These are phyloP conservation scores for Enoplolaimus lenunculus DNA, from an alignment of 2,888 invertebrate genomes.

Conservation along the genomic window DNA sequence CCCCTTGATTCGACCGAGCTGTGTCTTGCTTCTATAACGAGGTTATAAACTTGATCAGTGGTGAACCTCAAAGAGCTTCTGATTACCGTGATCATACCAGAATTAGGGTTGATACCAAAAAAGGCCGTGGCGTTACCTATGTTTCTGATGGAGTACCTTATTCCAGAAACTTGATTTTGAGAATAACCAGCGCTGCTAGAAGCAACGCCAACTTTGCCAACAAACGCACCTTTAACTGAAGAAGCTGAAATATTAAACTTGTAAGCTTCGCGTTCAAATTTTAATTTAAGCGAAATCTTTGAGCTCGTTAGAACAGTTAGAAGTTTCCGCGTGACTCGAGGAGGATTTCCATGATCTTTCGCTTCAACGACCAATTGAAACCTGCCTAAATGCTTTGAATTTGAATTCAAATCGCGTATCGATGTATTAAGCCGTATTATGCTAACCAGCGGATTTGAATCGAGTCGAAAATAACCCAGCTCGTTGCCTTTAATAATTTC, in stretches of 20 bases:
- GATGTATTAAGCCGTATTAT: constrained; percentile 65
- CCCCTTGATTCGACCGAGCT: too few relatives aligned
- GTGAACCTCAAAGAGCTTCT: too few relatives aligned
- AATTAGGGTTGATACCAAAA: constrained; percentile 73
- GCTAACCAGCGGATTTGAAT: constrained; percentile 64
- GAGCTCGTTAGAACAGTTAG: constrained; percentile 1
- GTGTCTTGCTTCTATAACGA: too few relatives aligned
- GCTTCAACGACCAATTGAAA: constrained; percentile 87
- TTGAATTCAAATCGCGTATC: not conserved
- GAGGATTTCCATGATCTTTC: constrained; percentile 72
- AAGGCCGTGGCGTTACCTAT: constrained; percentile 77
- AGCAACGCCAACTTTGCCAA: too few relatives aligned
- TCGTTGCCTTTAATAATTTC: constrained; percentile 77
- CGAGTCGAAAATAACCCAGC: constrained; percentile 69
- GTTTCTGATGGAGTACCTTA: too few relatives aligned
- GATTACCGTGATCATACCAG: constrained; percentile 62
- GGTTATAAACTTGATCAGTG: too few relatives aligned
- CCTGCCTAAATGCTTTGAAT: constrained; percentile 65
- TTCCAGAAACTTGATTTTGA: too few relatives aligned
- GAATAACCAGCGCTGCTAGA: too few relatives aligned
- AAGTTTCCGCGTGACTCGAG: constrained; percentile 66
- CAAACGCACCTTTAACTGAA: too few relatives aligned
- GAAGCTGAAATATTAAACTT: too few relatives aligned
- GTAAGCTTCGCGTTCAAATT: too few relatives aligned
- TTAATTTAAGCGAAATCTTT: constrained; percentile 50